Conservation (phyloP, 2,797 vertebrate species). For the Chelon labrosus region DNA sequence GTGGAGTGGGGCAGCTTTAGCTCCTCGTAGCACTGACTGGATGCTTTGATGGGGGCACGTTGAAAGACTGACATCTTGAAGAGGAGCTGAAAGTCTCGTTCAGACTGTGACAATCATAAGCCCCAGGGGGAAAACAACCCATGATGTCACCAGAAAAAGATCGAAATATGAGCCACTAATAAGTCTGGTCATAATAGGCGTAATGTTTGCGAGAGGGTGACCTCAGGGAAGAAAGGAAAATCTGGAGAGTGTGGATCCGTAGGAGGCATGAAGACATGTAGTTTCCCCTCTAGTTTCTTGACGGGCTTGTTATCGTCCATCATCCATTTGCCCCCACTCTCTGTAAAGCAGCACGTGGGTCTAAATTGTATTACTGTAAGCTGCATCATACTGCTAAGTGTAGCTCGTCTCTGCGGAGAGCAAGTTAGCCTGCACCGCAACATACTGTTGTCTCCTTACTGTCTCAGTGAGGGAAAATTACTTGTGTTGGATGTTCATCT, state of each 20-base stretch:
- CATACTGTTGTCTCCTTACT: slow-evolving; percentile 9
- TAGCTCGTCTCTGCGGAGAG: slow-evolving; percentile 51
- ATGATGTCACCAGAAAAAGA: slow-evolving; percentile 70
- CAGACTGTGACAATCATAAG: slow-evolving; percentile 48
- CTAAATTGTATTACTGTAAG: slow-evolving; percentile 71
- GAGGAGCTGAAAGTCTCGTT: slow-evolving; percentile 53
- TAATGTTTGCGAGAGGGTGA: slow-evolving; percentile 15
- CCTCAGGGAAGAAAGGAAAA: slow-evolving; percentile 15
- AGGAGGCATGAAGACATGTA: slow-evolving; percentile 30
- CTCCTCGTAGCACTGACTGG: slow-evolving; percentile 10
- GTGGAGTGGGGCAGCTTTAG: slow-evolving; percentile 32
- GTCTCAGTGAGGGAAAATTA: slow-evolving; percentile 21
- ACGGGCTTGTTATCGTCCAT: slow-evolving; percentile 47
- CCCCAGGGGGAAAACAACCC: slow-evolving; percentile 42
- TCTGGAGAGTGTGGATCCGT: slow-evolving; percentile 9
- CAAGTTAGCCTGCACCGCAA: slow-evolving; percentile 34
- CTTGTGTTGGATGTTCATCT: slow-evolving; percentile 15
- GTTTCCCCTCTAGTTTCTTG: slow-evolving; percentile 27
- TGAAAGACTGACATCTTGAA: slow-evolving; percentile 44
- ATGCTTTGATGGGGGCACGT: slow-evolving; percentile 55
- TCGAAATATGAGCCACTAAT: slow-evolving; percentile 66
- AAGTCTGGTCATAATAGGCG: slow-evolving; percentile 43
- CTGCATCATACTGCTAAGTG: slow-evolving; percentile 62
- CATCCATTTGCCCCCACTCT: slow-evolving; percentile 61
- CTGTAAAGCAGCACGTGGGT: slow-evolving; percentile 65